Conservation (phyloP, 1,140 invertebrate genomes). For the Centruroides sculpturatus region DNA sequence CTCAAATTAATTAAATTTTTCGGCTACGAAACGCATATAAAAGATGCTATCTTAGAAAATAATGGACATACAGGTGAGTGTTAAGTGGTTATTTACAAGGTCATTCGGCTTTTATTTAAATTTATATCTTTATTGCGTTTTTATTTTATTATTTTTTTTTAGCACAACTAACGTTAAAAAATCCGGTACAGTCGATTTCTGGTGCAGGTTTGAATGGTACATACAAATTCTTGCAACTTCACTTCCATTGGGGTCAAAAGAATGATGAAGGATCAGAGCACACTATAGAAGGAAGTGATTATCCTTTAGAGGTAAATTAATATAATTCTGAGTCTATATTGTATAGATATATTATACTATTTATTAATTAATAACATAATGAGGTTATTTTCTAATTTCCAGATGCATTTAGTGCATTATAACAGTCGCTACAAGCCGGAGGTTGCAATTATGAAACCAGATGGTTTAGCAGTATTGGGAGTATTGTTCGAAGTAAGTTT, state of each 20-base stretch:
- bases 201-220: constrained; percentile 41
- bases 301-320: constrained; percentile 23
- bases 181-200: constrained; percentile 34
- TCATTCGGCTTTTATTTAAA: too few species aligned
- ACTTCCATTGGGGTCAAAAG: constrained; percentile 74
- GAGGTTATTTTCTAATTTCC: background rate
- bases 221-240: constrained; percentile 65
- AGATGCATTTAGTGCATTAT: constrained; percentile 56
- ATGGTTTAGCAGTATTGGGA: constrained; percentile 51
- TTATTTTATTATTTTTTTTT: background rate
- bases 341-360: background rate
- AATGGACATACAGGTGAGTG: constrained; percentile 28
- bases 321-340: too few species aligned
- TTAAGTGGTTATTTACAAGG: background rate
- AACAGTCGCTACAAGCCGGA: constrained; percentile 39
- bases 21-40: constrained; percentile 19
- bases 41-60: constrained; percentile 21
- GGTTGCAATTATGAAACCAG: constrained; percentile 37
- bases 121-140: background rate
- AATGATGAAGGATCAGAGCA: constrained; percentile 74
- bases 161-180: constrained; percentile 30
- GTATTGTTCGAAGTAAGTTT: constrained; percentile 47
- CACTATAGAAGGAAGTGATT: constrained; percentile 50
- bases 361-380: background rate
- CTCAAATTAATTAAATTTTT: constrained; percentile 18